A percentile compares a stretch with the other conserved stretches of the same genome.
Evolutionary conservation across 2,797 vertebrate species (phyloP).

Genomic region (Euphonia xanthogaster): DNA sequence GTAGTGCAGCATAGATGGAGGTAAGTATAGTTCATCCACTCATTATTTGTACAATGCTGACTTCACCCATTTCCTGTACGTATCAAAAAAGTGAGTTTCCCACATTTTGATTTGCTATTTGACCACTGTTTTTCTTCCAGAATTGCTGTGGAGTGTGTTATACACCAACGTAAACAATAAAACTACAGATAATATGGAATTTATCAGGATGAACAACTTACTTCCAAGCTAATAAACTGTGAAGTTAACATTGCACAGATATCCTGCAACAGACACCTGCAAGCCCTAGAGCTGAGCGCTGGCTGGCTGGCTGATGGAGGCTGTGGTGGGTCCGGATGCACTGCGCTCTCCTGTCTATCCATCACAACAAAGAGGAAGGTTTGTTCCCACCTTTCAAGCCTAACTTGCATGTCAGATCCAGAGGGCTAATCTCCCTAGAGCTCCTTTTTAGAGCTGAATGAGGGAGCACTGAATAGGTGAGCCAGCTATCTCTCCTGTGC

Average conservation of each 20-base stretch:
- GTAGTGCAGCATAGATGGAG: background rate
- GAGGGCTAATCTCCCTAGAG: background rate
- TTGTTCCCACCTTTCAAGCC: background rate
- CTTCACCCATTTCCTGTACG: background rate
- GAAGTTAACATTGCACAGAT: background rate
- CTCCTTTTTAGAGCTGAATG: background rate
- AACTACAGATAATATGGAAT: background rate
- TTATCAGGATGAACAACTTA: background rate
- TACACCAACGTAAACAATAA: background rate
- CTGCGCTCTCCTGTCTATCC: background rate
- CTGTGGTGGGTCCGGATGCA: background rate
- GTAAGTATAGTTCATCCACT: background rate
- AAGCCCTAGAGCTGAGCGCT: background rate
- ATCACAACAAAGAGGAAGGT: background rate
- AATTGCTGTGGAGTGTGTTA: background rate
- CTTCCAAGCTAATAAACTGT: background rate
- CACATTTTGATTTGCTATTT: background rate
- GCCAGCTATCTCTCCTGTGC: background rate
- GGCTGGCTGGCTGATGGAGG: background rate
- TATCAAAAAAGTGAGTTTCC: background rate
- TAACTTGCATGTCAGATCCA: background rate
- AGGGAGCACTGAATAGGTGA: background rate
- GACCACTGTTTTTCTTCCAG: background rate
- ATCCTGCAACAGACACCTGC: background rate
- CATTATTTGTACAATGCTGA: background rate